A percentile compares a stretch with the other conserved stretches of the same genome.
Evolutionary conservation across 2,113 vertebrate genomes (phyloP).

Genomic region (Cyanistes caeruleus): DNA sequence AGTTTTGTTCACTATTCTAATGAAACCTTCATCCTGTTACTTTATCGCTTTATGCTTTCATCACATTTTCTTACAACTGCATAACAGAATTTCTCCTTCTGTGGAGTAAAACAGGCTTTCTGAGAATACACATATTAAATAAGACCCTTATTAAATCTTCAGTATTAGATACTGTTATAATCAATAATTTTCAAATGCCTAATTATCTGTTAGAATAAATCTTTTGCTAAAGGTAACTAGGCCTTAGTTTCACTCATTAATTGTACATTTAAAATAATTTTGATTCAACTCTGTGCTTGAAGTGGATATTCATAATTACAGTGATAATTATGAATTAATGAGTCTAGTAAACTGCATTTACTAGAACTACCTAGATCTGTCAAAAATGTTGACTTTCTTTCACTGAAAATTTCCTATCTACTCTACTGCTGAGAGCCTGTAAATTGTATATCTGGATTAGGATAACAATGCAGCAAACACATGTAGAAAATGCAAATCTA

Average conservation of each 20-base stretch:
- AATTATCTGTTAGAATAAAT: neutral
- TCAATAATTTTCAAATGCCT: neutral
- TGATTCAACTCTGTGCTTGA: neutral
- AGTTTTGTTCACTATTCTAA: neutral
- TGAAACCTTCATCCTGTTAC: neutral
- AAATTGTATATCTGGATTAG: neutral
- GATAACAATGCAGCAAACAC: neutral
- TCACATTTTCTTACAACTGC: accelerated
- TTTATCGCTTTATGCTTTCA: neutral
- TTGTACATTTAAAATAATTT: neutral
- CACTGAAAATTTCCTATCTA: neutral
- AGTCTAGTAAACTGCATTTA: too few species aligned
- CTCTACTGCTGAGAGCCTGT: neutral
- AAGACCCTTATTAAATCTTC: neutral
- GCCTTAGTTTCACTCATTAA: neutral
- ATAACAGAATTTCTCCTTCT: neutral
- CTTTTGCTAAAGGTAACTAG: neutral
- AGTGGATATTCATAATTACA: neutral
- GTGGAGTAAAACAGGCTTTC: neutral
- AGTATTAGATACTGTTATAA: neutral
- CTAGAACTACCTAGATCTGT: neutral
- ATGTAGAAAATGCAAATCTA: neutral
- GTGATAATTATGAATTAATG: too few species aligned
- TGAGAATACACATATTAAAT: neutral
- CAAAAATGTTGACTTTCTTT: neutral